Percentiles rank a stretch among this genome's conserved stretches.
phyloP scores from a whole-genome alignment of 2,797 vertebrate species.

The Pteropus rufus region DNA sequence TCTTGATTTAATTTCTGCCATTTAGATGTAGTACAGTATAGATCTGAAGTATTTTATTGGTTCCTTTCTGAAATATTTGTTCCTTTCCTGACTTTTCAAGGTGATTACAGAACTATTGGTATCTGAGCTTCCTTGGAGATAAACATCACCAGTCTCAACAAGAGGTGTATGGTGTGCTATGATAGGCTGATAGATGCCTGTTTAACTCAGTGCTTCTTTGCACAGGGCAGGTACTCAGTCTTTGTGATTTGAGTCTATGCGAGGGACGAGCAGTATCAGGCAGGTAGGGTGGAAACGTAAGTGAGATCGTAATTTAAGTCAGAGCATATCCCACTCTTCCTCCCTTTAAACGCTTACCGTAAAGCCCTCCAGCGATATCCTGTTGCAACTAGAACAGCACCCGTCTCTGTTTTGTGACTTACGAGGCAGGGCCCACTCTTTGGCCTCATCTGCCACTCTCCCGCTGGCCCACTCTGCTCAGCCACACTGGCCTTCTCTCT shows the following conservation, averaged over 20 bases:
- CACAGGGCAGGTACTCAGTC: not conserved
- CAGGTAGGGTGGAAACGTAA: not conserved
- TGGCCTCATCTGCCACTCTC: not conserved
- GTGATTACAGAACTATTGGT: not conserved
- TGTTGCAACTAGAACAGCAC: not conserved
- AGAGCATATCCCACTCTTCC: not conserved
- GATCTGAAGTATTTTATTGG: conserved; percentile 54
- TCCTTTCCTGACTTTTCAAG: conserved; percentile 55
- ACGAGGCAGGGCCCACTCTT: not conserved
- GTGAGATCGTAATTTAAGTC: not conserved
- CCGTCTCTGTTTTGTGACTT: not conserved
- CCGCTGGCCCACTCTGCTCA: not conserved
- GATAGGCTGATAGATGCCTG: not conserved
- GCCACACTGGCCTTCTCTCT: not conserved
- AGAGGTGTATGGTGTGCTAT: not conserved
- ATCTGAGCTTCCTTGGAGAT: not conserved
- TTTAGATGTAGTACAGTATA: not conserved
- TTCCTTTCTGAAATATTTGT: conserved; percentile 31
- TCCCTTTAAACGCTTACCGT: not conserved
- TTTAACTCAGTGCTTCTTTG: not conserved
- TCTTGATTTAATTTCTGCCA: conserved; percentile 55
- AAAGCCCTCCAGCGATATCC: not conserved
- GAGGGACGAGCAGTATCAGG: not conserved
- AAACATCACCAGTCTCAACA: not conserved
- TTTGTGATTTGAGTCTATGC: not conserved